These are phyloP conservation scores for Eira barbara DNA, from an alignment of 2,113 vertebrate species.

Conservation along the genomic window DNA sequence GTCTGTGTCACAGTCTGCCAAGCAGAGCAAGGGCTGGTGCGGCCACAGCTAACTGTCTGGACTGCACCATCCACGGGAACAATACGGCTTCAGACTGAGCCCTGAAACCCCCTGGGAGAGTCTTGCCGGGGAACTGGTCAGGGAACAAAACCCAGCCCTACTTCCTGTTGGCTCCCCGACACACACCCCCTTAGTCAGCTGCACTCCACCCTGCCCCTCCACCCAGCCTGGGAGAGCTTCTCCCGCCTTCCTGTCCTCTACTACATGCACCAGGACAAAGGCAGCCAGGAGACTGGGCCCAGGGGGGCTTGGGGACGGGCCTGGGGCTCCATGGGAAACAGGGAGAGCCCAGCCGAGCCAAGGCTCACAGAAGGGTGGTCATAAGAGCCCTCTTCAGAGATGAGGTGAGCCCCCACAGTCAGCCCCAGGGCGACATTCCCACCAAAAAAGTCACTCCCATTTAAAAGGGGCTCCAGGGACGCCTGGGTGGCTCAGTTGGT, in stretches of 20 bases:
- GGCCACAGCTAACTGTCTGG: background rate
- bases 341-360: background rate
- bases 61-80: background rate
- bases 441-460: rapidly evolving
- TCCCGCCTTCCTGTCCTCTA: background rate
- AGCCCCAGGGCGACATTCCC: background rate
- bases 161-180: conserved; percentile 10
- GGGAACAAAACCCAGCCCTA: background rate
- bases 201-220: conserved; percentile 28
- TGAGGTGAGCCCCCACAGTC: background rate
- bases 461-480: background rate
- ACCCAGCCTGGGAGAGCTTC: conserved; percentile 31
- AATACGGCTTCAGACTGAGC: background rate
- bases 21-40: background rate
- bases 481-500: too few relatives aligned
- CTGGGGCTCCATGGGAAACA: background rate
- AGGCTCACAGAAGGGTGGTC: background rate
- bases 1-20: background rate
- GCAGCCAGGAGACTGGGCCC: background rate
- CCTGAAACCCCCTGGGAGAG: background rate
- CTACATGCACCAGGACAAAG: background rate
- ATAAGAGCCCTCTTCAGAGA: background rate
- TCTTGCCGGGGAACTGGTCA: background rate
- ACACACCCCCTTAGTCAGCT: background rate
- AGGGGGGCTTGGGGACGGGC: background rate